A percentile compares a stretch with the other conserved stretches of the same genome.
Conservation (phyloP, 2,888 invertebrate genomes). For the Rhagophthalmus giganteus region DNA sequence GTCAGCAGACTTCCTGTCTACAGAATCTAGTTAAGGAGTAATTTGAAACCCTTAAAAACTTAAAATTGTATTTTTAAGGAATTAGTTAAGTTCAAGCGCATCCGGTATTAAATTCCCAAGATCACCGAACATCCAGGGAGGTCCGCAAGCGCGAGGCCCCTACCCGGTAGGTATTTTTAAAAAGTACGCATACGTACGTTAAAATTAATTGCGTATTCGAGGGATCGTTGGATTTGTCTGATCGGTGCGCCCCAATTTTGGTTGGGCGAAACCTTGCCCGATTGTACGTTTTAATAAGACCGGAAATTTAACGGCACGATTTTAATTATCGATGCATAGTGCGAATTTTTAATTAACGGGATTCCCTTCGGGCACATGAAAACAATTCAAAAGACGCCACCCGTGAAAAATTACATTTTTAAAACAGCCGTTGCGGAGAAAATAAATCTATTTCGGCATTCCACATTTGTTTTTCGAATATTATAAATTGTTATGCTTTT, state of each 20-base stretch:
- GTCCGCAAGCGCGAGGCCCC: too few relatives aligned
- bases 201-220: background rate
- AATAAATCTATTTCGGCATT: conserved; percentile 10
- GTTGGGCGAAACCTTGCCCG: too few relatives aligned
- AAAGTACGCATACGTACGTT: too few relatives aligned
- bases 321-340: background rate
- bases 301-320: background rate
- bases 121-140: background rate
- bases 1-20: too few relatives aligned
- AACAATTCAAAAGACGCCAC: conserved; percentile 8
- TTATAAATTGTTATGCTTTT: background rate
- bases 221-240: too few relatives aligned
- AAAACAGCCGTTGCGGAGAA: conserved; percentile 10
- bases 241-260: too few relatives aligned
- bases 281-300: too few relatives aligned
- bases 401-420: conserved; percentile 10
- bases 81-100: conserved; percentile 1
- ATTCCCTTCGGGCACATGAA: background rate
- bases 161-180: too few relatives aligned
- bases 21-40: background rate
- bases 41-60: background rate
- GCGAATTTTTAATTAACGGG: conserved; percentile 6
- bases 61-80: conserved; percentile 3
- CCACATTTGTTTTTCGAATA: conserved; percentile 2
- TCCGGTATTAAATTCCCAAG: conserved; percentile 7